Evolutionary conservation across 2,113 vertebrate species (phyloP).

Genomic region (Bucco capensis): DNA sequence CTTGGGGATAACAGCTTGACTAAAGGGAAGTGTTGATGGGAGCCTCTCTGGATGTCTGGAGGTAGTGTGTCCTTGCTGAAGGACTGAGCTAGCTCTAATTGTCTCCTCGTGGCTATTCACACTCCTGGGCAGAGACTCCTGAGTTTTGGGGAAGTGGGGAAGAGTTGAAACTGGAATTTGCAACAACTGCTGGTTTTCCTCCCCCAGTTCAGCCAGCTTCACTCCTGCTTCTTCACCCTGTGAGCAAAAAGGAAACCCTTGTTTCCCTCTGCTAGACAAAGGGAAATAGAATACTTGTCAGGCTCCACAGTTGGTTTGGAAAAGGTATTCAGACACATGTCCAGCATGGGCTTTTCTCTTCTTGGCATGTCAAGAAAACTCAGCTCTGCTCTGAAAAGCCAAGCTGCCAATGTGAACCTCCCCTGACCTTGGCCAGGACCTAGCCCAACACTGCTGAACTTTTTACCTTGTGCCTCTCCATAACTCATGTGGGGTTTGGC

Average conservation of each 20-base stretch:
- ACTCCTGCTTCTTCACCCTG: background rate
- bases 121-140: rapidly evolving
- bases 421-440: constrained; percentile 15
- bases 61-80: background rate
- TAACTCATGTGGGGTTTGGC: constrained; percentile 24
- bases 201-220: rapidly evolving
- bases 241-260: background rate
- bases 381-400: background rate
- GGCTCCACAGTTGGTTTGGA: background rate
- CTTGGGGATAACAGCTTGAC: background rate
- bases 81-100: background rate
- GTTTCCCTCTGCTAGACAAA: background rate
- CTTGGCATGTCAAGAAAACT: background rate
- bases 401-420: background rate
- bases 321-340: background rate
- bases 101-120: background rate
- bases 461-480: constrained; percentile 48
- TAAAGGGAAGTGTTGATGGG: rapidly evolving
- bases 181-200: background rate
- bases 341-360: background rate
- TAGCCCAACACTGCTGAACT: constrained; percentile 13
- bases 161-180: background rate
- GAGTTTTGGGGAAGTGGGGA: background rate
- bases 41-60: background rate
- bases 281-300: background rate